Evolutionary conservation across 2,113 vertebrate genomes (phyloP), one percentile per base, ranked within the genome.

Genomic region (Tachysurus fulvidraco): DNA sequence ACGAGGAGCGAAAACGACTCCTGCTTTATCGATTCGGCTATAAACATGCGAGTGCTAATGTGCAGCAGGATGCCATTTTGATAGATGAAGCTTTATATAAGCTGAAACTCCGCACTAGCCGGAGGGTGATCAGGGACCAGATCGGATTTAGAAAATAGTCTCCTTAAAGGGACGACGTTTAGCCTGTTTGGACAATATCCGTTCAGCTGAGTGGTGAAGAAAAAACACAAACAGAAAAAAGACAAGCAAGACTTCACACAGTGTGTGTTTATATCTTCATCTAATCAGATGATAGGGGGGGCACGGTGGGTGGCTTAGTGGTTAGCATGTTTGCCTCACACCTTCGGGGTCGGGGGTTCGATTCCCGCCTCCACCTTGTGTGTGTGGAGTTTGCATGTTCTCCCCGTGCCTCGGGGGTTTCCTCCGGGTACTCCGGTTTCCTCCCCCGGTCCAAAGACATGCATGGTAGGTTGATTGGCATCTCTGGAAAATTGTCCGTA

Each of bases 1-100:
- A 88, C 69, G 79, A 83, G 25, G 71, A 64, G 86, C 65, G 83
- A 85, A 83, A 64, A 83, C 44, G 64, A 77, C 62, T 83, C 62
- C 81, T 83, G 86, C 86, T 87, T 76, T 85, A 89, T 89, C 67
- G 86, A 89, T 89, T 87, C 60, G 78, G 55, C 86, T 81, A 76
- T 85, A 81, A 86, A 83, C 36, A 71, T 87, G 73, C 67, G 67
- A 89, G 85, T 36, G 64, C 57, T 84, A 65, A 77, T 65, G 76
- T 64, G 73, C 67, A 44, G 67, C 60, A 73, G 65, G 69, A 76
- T 83, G 77, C 82, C 85, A 84, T 25, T 62, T 67, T 85, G 86
- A 87, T 86, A 76, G 83, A 87, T 69, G 60, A 87, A 28, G 78
- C 62, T 77, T 80, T 25, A 28, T 85, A 64, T 44, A 46, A 44